A percentile compares a stretch with the other conserved stretches of the same genome.
phyloP scores from a whole-genome alignment of 2,888 invertebrate species.

The Phaedon cochleariae region DNA sequence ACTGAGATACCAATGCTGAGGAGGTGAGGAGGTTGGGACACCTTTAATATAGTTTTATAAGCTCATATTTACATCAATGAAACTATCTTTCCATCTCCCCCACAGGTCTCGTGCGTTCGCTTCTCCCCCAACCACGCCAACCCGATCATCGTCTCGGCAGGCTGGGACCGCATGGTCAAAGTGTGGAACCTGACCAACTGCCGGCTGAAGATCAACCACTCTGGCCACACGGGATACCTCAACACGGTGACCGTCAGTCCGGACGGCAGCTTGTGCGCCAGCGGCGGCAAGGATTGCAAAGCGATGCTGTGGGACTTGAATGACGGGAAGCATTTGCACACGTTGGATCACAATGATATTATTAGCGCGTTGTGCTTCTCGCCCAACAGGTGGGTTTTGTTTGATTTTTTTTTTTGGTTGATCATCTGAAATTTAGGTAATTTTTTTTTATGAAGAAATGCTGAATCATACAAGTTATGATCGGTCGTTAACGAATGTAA shows the following conservation, averaged over 20 bases:
- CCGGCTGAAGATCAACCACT: conserved; percentile 97
- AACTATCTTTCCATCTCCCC: too few relatives aligned
- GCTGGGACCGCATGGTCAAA: conserved; percentile 98
- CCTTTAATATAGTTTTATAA: background rate
- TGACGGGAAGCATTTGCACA: conserved; percentile 99
- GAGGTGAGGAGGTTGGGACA: too few relatives aligned
- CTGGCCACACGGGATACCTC: conserved; percentile 95
- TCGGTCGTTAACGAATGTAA: too few relatives aligned
- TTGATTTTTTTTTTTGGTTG: conserved; percentile 11
- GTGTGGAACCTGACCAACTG: conserved; percentile 99
- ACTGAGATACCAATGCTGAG: too few relatives aligned
- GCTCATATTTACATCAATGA: conserved; percentile 1
- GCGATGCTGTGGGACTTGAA: conserved; percentile 99
- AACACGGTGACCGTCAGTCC: conserved; percentile 99
- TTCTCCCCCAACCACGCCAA: conserved; percentile 99
- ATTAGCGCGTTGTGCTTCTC: conserved; percentile 99
- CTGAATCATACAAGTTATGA: too few relatives aligned
- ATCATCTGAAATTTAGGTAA: too few relatives aligned
- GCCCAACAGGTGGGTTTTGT: conserved; percentile 78
- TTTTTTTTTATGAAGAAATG: too few relatives aligned
- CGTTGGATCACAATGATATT: conserved; percentile 97
- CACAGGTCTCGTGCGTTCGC: conserved; percentile 84
- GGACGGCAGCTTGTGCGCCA: conserved; percentile 99
- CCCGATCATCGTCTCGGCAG: conserved; percentile 98
- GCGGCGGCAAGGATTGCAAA: conserved; percentile 99